These are phyloP conservation scores for Oncorhynchus gorbuscha DNA, from an alignment of 2,113 vertebrate genomes.

Conservation along the genomic window DNA sequence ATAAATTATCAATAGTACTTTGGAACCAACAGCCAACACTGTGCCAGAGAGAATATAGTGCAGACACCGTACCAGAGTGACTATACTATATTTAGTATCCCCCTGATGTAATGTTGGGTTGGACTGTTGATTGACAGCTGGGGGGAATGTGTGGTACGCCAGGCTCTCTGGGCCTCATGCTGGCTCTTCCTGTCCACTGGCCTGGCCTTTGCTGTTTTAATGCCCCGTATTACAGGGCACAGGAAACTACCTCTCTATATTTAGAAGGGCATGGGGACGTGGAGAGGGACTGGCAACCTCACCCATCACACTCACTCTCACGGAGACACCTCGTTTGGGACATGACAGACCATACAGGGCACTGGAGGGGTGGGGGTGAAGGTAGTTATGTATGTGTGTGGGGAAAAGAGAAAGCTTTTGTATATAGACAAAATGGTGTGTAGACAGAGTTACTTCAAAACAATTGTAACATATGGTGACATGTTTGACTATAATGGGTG, in stretches of 20 bases:
- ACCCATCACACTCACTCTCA: slow-evolving; percentile 8
- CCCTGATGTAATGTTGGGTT: slow-evolving; percentile 46
- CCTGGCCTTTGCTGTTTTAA: slow-evolving; percentile 44
- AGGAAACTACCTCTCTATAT: slow-evolving; percentile 63
- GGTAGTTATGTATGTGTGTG: no score
- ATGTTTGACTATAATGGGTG: no score
- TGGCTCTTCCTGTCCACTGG: slow-evolving; percentile 48
- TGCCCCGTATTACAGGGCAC: slow-evolving; percentile 58
- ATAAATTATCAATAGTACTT: no score
- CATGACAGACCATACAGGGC: slow-evolving; percentile 41
- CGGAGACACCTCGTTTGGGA: slow-evolving; percentile 23
- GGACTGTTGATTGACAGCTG: slow-evolving; percentile 34
- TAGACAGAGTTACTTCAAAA: no score
- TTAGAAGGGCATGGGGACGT: slow-evolving; percentile 57
- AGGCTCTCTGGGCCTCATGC: slow-evolving; percentile 20
- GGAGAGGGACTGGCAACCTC: slow-evolving; percentile 55
- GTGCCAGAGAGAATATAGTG: no score
- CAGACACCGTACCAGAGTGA: no score
- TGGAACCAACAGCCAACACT: no score
- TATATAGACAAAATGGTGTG: no score
- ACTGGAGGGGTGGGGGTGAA: slow-evolving; percentile 13
- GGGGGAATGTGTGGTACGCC: slow-evolving; percentile 36
- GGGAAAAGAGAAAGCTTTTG: no score
- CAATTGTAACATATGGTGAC: no score
- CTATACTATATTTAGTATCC: slow-evolving; percentile 6